Evolutionary conservation across 1,140 invertebrate species (phyloP).

Genomic region (Daktulosphaira vitifoliae): DNA sequence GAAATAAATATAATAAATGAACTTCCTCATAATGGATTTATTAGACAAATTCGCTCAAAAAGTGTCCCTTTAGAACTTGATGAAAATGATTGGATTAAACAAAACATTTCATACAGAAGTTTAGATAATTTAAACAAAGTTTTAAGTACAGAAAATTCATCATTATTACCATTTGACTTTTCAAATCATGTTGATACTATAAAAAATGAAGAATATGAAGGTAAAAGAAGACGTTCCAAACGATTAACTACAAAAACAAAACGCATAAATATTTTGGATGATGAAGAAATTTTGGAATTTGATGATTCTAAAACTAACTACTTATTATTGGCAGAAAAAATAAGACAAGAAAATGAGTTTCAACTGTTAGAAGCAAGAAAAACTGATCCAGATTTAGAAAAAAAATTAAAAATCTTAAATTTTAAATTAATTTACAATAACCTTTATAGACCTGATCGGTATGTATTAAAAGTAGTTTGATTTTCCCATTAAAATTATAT

Average conservation of each 20-base stretch:
- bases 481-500: too few relatives aligned
- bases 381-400: constrained; percentile 6
- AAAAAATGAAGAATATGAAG: neutral
- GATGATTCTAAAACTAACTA: neutral
- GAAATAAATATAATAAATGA: constrained; percentile 4
- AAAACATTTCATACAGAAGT: neutral
- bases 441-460: neutral
- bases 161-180: neutral
- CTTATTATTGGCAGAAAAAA: constrained; percentile 2
- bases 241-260: constrained; percentile 17
- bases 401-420: constrained; percentile 14
- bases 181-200: neutral
- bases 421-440: constrained; percentile 1
- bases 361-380: constrained; percentile 1
- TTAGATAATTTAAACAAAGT: constrained; percentile 9
- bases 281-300: neutral
- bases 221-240: constrained; percentile 19
- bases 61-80: neutral
- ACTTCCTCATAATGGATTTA: neutral
- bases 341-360: neutral
- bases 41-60: neutral
- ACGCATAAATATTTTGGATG: neutral
- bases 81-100: neutral
- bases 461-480: neutral
- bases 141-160: too few relatives aligned